Base-by-base conservation (phyloP, 2,113 vertebrate genomes). In the Aphyosemion australe region DNA sequence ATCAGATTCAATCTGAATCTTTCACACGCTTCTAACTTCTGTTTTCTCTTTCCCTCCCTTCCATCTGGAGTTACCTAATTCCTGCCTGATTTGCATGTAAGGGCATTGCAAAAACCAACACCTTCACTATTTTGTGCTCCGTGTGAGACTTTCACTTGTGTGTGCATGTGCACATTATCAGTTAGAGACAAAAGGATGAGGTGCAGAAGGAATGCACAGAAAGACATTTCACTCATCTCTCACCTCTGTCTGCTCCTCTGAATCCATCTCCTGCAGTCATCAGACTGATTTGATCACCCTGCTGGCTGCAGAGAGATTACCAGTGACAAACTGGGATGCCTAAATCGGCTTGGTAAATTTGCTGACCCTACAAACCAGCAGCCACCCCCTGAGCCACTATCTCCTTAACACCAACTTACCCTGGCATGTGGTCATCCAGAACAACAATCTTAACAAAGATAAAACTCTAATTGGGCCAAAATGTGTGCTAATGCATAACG, bases 261-360 rank as follows among this genome's bases (percentile, higher is more conserved):
- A 47, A 19, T 79, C 73, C 79, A 72, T 74, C 79, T 58, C 82
- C 64, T 39, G 62, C 68, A 42, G 79, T 74, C 84, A 88, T 88
- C 81, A 34, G 75, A 53, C 79, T 69, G 77, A 69, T 76, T 84
- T 69, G 80, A 83, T 84, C 84, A 69, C 74, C 69, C 74, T 65
- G 82, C 79, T 84, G 50, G 84, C 84, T 79, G 72, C 77, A 50
- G 59, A 71, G 80, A 92, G 91, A 91, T 92, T 90, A 91, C 83
- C 85, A 80, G 82, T 77, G 88, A 84, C 85, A 85, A 86, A 87
- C 87, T 81, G 86, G 83, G 86, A 88, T 69, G 74, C 68, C 88
- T 88, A 87, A 90, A 89, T 85, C 82, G 69, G 81, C 88, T 90
- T 82, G 82, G 83, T 79, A 88, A 90, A 92, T 87, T 68, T 82